phyloP scores from a whole-genome alignment of 2,797 vertebrate genomes.

The Oreochromis grahami region DNA sequence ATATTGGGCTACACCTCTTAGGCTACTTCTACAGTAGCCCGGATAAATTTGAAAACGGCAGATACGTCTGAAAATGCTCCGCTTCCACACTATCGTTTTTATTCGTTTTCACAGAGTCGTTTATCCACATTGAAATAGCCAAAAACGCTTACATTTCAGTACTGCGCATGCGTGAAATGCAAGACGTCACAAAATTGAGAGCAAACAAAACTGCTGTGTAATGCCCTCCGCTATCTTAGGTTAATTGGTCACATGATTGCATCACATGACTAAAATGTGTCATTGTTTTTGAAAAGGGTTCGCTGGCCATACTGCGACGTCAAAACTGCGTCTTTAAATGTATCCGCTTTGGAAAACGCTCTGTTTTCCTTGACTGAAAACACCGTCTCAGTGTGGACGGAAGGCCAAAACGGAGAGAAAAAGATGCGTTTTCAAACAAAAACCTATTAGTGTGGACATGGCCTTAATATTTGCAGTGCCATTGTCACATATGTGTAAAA shows the following conservation, averaged over 20 bases:
- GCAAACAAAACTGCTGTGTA: not conserved
- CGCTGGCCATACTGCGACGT: accelerated
- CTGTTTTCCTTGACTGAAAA: not conserved
- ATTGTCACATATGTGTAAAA: not conserved
- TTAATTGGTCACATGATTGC: not conserved
- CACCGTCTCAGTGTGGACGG: not conserved
- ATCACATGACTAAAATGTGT: not conserved
- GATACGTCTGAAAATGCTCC: no score
- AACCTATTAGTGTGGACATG: not conserved
- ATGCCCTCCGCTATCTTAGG: not conserved
- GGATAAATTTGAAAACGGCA: no score
- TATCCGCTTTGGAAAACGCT: not conserved
- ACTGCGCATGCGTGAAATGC: no score
- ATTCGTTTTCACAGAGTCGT: no score
- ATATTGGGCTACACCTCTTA: not conserved
- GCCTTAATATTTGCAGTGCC: not conserved
- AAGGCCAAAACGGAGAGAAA: not conserved
- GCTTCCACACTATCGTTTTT: no score
- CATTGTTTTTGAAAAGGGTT: not conserved
- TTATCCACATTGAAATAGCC: no score
- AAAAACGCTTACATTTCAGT: no score
- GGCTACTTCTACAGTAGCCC: no score
- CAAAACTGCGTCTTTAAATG: not conserved
- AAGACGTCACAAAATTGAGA: not conserved
- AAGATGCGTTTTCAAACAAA: not conserved